phyloP scores from a whole-genome alignment of 1,140 invertebrate species.

The Drosophila repletoides region DNA sequence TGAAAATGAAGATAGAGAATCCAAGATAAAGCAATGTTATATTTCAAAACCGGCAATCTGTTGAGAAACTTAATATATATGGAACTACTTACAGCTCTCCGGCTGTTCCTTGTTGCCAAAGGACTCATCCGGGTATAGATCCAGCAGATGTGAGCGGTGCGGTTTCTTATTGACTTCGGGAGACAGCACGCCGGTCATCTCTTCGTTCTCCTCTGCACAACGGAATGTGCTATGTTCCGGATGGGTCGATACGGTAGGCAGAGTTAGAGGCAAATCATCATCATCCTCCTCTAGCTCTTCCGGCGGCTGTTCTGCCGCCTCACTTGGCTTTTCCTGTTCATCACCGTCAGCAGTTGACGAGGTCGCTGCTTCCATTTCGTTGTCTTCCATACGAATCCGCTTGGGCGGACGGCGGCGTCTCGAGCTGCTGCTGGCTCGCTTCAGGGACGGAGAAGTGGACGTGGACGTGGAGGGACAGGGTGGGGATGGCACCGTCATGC shows the following conservation, averaged over 20 bases:
- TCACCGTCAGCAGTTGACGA: not conserved
- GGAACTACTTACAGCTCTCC: conserved; percentile 43
- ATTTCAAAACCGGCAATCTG: no score
- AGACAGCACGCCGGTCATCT: not conserved
- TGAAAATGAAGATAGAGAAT: no score
- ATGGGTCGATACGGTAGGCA: no score
- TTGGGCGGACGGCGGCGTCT: conserved; percentile 39
- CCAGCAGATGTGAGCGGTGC: conserved; percentile 72
- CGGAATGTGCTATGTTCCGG: no score
- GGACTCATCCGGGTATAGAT: conserved; percentile 72
- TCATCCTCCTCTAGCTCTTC: not conserved
- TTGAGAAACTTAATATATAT: not conserved
- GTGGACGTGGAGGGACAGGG: conserved; percentile 17
- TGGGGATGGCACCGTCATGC: conserved; percentile 9
- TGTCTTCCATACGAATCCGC: conserved; percentile 32
- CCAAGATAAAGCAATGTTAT: no score
- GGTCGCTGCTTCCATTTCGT: conserved; percentile 14
- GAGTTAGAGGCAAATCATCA: no score
- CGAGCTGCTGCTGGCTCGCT: conserved; percentile 17
- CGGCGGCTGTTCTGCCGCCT: not conserved
- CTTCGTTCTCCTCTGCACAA: not conserved
- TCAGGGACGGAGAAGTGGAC: conserved; percentile 25
- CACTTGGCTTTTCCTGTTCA: not conserved
- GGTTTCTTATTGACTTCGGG: conserved; percentile 47
- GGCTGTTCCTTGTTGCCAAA: conserved; percentile 52